Base-by-base conservation (phyloP, 2,888 invertebrate species). In the Pristionchus exspectatus region DNA sequence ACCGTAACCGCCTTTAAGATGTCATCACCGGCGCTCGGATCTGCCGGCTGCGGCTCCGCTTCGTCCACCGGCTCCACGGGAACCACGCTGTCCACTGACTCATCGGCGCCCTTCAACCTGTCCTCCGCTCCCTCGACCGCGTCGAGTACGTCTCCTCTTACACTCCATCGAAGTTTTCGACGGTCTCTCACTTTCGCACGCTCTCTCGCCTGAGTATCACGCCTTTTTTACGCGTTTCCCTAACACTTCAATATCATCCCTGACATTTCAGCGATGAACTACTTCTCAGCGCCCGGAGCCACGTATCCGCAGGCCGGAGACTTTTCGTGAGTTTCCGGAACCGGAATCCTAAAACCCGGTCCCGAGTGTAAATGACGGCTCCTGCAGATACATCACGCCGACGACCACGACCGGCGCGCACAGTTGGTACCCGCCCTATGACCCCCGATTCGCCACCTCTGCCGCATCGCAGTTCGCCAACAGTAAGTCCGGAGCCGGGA, bases 401-500 rank as follows among this genome's bases (percentile, higher is more conserved):
- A 44, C 87, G n/a, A 69, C 87, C 4, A 59, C 87, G 4, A 44
- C 87, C 44, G 84, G 84, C 1, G 69, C 69, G 12, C 69, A 72
- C 69, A 16, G 16, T n/a, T 87, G 87, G 87, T 87, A 87, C n/a
- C 27, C 30, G 18, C 33, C n/a, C 4, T 30, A 59, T 69, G 87
- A 66, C 50, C 27, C 87, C 14, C 87, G 87, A 38, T 87, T 69
- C 50, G 27, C 87, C n/a, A 44, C 87, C 2, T 27, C 59, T 10
- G 86, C 86, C 5, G 86, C 86, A 12, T 38, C 63, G 16, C 87
- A 87, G 56, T 87, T 87, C 30, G 87, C 87, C 1, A 87, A 87
- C 87, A 69, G 87, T 87, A 18, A 87, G 87, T 63, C 1, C 5
- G 21, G 33, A 69, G 44, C 44, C 74, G 74, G 74, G 24, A 50